Evolutionary conservation across 1,140 invertebrate species (phyloP).

Genomic region (Heliothis virescens): DNA sequence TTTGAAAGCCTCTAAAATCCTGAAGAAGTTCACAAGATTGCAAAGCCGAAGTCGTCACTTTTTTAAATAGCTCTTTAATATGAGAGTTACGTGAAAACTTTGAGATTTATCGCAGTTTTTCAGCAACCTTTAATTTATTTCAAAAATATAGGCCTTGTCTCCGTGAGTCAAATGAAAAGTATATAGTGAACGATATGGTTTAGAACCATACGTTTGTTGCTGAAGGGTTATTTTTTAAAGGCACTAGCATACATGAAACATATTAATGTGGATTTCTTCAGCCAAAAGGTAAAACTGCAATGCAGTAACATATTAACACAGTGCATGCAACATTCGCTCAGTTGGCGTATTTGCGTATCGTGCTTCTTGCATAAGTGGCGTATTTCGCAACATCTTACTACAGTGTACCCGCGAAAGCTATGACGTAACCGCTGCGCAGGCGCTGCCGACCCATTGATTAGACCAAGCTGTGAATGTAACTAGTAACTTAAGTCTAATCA

Average conservation of each 20-base stretch:
- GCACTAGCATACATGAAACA: not conserved
- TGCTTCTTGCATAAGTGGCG: conserved; percentile 76
- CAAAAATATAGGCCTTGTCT: no score
- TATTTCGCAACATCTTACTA: conserved; percentile 78
- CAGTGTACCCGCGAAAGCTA: conserved; percentile 73
- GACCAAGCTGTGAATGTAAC: conserved; percentile 74
- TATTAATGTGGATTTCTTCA: not conserved
- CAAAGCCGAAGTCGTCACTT: conserved; percentile 12
- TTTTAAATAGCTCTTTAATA: conserved; percentile 4
- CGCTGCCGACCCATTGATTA: conserved; percentile 78
- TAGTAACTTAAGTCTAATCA: conserved; percentile 73
- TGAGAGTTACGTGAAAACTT: not conserved
- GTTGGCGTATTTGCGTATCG: conserved; percentile 67
- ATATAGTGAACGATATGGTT: no score
- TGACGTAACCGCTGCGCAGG: conserved; percentile 72
- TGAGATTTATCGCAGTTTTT: not conserved
- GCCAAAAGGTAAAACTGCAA: conserved; percentile 13
- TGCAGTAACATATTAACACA: conserved; percentile 51
- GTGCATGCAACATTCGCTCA: conserved; percentile 56
- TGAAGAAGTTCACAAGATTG: conserved; percentile 24
- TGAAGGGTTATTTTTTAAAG: not conserved
- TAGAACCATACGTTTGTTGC: no score
- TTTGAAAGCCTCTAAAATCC: conserved; percentile 27
- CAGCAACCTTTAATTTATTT: not conserved
- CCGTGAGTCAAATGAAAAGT: no score